Evolutionary conservation across 2,888 invertebrate genomes (phyloP).

Genomic region (Lithophane semibrunnea): DNA sequence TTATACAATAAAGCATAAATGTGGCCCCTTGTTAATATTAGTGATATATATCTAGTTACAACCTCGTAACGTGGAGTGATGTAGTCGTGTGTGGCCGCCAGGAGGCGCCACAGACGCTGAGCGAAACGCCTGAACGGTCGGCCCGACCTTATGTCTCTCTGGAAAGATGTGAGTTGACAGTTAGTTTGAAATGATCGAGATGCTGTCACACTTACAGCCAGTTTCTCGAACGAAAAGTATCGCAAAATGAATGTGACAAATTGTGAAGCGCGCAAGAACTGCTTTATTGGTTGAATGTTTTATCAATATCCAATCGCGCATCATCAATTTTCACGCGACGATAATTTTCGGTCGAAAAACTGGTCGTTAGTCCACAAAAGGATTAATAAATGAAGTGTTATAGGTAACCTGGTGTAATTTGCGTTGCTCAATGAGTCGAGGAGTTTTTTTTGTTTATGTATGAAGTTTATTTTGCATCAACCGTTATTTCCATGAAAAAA

Average conservation of each 20-base stretch:
- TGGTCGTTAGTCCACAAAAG: not conserved
- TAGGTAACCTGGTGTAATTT: constrained; percentile 13
- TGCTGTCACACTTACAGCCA: not conserved
- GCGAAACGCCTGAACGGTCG: constrained; percentile 31
- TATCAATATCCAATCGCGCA: not conserved
- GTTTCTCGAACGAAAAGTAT: not conserved
- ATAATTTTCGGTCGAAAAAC: not conserved
- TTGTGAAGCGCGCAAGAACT: not conserved
- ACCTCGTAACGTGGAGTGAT: constrained; percentile 55
- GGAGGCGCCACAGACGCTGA: constrained; percentile 34
- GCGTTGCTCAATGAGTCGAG: not conserved
- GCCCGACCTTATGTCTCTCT: constrained; percentile 72
- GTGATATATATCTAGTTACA: constrained; percentile 61
- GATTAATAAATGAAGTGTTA: constrained; percentile 44
- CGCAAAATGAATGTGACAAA: not conserved
- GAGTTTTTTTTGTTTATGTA: not conserved
- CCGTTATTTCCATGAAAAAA: not conserved
- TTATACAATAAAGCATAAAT: constrained; percentile 40
- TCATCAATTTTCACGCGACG: not conserved
- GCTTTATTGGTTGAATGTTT: not conserved
- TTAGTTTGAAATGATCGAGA: constrained; percentile 9
- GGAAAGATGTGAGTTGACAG: constrained; percentile 42
- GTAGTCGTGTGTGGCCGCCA: constrained; percentile 38
- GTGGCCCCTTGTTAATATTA: constrained; percentile 56
- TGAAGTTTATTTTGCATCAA: not conserved